These are phyloP conservation scores for Xerus rutilus DNA, from an alignment of 2,797 vertebrate species.

Conservation along the genomic window DNA sequence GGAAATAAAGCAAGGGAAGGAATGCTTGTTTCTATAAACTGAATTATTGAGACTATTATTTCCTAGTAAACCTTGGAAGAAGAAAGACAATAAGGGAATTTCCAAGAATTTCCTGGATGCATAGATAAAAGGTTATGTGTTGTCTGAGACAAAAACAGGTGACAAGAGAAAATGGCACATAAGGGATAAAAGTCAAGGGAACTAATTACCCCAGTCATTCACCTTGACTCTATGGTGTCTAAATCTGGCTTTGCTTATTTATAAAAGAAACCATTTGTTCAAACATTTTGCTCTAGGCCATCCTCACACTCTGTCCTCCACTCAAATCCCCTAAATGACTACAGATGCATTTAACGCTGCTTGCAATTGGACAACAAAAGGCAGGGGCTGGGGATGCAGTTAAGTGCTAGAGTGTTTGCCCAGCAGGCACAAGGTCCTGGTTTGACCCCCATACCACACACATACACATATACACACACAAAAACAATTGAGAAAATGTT, in stretches of 20 bases:
- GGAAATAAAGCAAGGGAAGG: neutral
- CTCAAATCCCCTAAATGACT: neutral
- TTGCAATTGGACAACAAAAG: neutral
- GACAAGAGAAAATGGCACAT: neutral
- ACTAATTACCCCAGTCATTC: neutral
- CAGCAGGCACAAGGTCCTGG: too few species aligned
- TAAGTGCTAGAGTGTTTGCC: too few species aligned
- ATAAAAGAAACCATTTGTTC: neutral
- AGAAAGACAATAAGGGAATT: neutral
- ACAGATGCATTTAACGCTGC: neutral
- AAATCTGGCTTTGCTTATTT: slow-evolving; percentile 6
- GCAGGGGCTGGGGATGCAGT: too few species aligned
- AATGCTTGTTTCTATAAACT: neutral
- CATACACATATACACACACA: neutral
- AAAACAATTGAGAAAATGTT: slow-evolving; percentile 45
- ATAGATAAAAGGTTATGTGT: neutral
- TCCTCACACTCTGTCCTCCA: neutral
- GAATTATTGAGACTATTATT: neutral
- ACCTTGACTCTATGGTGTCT: neutral
- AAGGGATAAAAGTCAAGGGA: neutral
- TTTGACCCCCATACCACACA: too few species aligned
- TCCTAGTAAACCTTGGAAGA: neutral
- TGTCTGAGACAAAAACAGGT: neutral
- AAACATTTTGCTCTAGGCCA: neutral
- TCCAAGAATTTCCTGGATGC: slow-evolving; percentile 1